Evolutionary conservation across 2,888 invertebrate species (phyloP).

Genomic region (Eupithecia subfuscata): DNA sequence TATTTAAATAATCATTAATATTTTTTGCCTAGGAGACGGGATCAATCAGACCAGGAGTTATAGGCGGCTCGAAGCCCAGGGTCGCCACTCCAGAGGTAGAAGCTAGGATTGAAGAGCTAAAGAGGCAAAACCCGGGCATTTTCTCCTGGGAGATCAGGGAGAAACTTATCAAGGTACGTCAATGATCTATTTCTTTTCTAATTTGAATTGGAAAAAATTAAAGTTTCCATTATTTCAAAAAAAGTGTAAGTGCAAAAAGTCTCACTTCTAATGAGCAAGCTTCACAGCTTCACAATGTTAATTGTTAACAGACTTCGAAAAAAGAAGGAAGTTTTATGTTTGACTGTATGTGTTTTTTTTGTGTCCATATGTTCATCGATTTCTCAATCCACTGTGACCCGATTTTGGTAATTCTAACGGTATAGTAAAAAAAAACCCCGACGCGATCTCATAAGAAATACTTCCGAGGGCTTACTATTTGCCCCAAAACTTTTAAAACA

Average conservation of each 20-base stretch:
- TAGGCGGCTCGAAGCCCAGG: conserved; percentile 96
- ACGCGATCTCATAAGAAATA: no score
- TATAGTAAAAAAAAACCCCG: no score
- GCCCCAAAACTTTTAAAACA: no score
- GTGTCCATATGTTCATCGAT: no score
- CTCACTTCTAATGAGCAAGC: background rate
- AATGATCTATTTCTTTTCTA: background rate
- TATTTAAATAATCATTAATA: conserved; percentile 29
- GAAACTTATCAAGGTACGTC: conserved; percentile 89
- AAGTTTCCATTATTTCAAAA: background rate
- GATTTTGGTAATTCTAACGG: no score
- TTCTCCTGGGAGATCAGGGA: conserved; percentile 98
- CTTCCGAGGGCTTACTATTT: no score
- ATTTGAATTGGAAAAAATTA: background rate
- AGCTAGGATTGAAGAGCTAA: conserved; percentile 94
- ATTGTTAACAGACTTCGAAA: background rate
- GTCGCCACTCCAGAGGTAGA: conserved; percentile 97
- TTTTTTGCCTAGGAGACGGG: conserved; percentile 91
- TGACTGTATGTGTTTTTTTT: no score
- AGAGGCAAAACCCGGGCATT: conserved; percentile 96
- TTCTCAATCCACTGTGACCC: no score
- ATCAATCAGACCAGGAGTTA: conserved; percentile 96
- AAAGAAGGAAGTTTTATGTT: background rate
- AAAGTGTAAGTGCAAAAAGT: background rate
- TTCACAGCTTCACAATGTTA: background rate